Evolutionary conservation across 1,140 invertebrate genomes (phyloP), one percentile per base, ranked within the genome.

Genomic region (Bombus pyrosoma): DNA sequence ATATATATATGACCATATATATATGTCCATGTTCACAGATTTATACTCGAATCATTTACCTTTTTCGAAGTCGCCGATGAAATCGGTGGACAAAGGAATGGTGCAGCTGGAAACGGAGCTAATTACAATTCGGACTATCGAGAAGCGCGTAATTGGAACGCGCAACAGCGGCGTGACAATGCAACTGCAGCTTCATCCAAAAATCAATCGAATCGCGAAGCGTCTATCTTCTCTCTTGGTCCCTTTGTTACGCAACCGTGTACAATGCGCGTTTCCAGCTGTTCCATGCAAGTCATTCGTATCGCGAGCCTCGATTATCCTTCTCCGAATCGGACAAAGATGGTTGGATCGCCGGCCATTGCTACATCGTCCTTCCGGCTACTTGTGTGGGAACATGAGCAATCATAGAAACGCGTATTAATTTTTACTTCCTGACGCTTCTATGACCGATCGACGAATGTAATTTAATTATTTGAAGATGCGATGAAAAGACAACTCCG

Each of bases 231-330:
- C 79, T 37, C 71, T 47, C n/a, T 77, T n/a, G 69, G n/a, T 18
- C 37, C 69, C 53, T 82, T 82, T 74, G 71, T 74, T 82, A 32
- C 69, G 71, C 80, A 73, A 82, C 53, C 69, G 53, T 59, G 69
- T 39, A 62, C 69, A 74, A 82, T 74, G 80, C 75, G 47, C 71
- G 69, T 62, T 73, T 41, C 39, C 22, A 43, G 22, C 77, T 47
- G n/a, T 34, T 37, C 34, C 3, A 32, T 64, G 53, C 80, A 43
- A 82, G 80, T 82, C 80, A 82, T 74, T 43, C 47, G 47, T 37
- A 37, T 81, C 79, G n/a, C 80, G 53, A 73, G 80, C 39, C 53
- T 62, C 80, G 80, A 82, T 82, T 82, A 74, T 62, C 39, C 53
- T 74, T 74, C 69, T 62, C 10, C 57, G 53, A 74, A 82, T 64